Conservation (phyloP, 2,888 invertebrate species). For the Patella ulyssiponensis region DNA sequence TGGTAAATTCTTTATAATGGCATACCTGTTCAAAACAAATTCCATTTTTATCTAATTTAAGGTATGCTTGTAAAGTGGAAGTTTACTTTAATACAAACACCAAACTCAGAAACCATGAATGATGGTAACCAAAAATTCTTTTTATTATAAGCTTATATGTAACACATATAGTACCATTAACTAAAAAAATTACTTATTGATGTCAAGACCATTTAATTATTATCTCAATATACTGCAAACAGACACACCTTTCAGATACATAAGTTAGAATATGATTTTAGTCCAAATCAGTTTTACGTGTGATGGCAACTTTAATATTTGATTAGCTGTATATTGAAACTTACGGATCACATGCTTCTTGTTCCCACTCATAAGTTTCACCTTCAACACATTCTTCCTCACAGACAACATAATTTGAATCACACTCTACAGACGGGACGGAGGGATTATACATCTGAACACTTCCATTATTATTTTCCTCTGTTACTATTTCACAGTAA, state of each 20-base stretch:
- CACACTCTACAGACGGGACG: conserved; percentile 8
- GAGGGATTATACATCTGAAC: background rate
- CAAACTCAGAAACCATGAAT: no score
- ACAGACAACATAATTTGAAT: conserved; percentile 30
- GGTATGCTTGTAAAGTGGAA: no score
- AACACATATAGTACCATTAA: background rate
- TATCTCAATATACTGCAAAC: background rate
- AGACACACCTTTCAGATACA: background rate
- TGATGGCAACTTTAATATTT: no score
- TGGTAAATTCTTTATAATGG: conserved; percentile 90
- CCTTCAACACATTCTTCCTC: conserved; percentile 62
- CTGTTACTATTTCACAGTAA: conserved; percentile 2
- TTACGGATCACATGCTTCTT: conserved; percentile 82
- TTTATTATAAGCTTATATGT: no score
- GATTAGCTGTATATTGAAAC: conserved; percentile 32
- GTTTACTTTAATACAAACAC: no score
- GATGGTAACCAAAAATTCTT: no score
- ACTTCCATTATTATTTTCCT: conserved; percentile 16
- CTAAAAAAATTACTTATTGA: background rate
- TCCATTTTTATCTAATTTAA: no score
- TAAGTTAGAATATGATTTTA: no score
- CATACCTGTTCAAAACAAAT: conserved; percentile 47
- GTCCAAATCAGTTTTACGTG: no score
- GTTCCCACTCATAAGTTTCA: conserved; percentile 79
- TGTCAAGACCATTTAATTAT: background rate